Evolutionary conservation across 2,113 vertebrate genomes (phyloP), one percentile per base, ranked within the genome.

Genomic region (Lampris incognitus): DNA sequence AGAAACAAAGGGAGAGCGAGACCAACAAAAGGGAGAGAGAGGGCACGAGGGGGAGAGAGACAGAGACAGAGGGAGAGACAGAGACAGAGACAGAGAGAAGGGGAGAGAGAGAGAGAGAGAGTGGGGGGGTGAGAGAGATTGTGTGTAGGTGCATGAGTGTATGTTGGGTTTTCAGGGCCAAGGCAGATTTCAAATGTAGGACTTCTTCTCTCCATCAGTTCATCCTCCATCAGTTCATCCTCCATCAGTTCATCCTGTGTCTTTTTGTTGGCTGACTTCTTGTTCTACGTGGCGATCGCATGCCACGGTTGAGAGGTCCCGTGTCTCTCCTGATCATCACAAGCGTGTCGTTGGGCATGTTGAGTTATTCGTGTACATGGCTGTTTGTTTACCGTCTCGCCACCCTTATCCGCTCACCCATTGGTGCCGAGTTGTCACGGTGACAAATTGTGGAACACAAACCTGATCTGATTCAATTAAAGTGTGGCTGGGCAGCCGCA

Each of bases 371-470:
- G 81, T 85, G 81, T 77, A 46, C 63, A 66, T 72, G 69, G 76
- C 82, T 85, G 11, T 90, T 90, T 90, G 81, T 87, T 87, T 85
- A 76, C 24, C 13, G 24, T 82, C 68, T 79, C 36, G 8, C 78
- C 66, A 58, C 69, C 76, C 69, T 63, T 63, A 54, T 66, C 40
- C 67, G 54, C 76, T 77, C 76, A 2, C 5, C 49, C 72, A 78
- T 9, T 78, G 64, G 69, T 80, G 58, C 72, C 7, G 63, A 69
- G 74, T 46, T 5, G 54, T 49, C 75, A 48, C 52, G 1, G 36
- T 50, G 51, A 78, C 74, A 75, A 72, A 76, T 69, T 78, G 51
- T 37, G 24, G 51, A 78, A 85, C 52, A 77, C 72, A 62, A 85
- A 11, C 37, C 71, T 56, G 59, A 85, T 63, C 6, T 39, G 62